These are phyloP conservation scores for Acromyrmex echinatior DNA, from an alignment of 1,140 invertebrate species.

Conservation along the genomic window DNA sequence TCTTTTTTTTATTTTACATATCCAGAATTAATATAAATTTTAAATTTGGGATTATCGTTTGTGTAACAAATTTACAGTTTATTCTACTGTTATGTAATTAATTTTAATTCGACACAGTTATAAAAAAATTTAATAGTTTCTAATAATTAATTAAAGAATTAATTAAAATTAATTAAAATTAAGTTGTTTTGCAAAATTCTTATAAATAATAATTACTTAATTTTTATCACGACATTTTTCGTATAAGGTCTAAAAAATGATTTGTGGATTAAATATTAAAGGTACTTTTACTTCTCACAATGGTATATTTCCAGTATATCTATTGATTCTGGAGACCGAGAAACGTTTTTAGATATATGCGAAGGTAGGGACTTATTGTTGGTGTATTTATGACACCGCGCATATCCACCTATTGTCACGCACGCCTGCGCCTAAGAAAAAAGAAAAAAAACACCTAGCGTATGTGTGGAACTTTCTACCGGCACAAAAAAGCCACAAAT, in stretches of 20 bases:
- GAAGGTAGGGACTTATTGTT: slow-evolving; percentile 56
- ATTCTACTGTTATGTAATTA: background rate
- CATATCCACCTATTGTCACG: slow-evolving; percentile 56
- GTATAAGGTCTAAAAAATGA: background rate
- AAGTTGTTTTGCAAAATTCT: background rate
- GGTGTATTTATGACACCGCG: slow-evolving; percentile 58
- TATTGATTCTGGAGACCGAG: slow-evolving; percentile 40
- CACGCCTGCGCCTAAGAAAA: slow-evolving; percentile 16
- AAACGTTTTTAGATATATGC: slow-evolving; percentile 41
- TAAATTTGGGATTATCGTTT: background rate
- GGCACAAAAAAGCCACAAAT: slow-evolving; percentile 59
- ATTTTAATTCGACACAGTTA: background rate
- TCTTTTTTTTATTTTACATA: background rate
- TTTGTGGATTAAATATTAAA: background rate
- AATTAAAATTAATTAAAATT: background rate
- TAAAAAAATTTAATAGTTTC: background rate
- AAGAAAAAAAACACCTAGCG: background rate
- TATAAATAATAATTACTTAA: background rate
- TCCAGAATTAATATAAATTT: slow-evolving; percentile 4
- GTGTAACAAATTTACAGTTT: background rate
- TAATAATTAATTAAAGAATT: background rate
- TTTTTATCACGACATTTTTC: background rate
- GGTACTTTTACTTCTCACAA: slow-evolving; percentile 5
- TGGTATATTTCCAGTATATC: background rate
- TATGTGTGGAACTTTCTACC: slow-evolving; percentile 53